Evolutionary conservation across 1,140 invertebrate genomes (phyloP).

Genomic region (Leucophenga varia): DNA sequence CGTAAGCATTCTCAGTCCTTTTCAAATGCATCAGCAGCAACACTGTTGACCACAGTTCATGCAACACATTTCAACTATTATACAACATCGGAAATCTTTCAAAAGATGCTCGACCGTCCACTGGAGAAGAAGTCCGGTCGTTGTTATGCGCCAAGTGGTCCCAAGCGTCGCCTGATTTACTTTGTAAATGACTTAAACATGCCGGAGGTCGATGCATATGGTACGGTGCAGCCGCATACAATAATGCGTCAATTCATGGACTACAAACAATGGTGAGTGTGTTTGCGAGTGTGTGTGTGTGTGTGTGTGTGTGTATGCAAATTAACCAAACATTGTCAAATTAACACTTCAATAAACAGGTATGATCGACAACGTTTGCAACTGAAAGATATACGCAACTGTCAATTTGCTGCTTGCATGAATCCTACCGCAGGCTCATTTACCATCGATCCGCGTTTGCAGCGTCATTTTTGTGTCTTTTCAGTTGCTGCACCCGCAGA

Average conservation of each 20-base stretch:
- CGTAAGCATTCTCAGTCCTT: conserved; percentile 22
- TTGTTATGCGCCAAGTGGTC: conserved; percentile 87
- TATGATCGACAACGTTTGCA: conserved; percentile 83
- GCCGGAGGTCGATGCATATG: conserved; percentile 94
- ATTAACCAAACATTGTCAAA: not conserved
- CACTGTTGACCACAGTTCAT: conserved; percentile 62
- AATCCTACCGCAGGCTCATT: conserved; percentile 95
- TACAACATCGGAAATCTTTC: conserved; percentile 90
- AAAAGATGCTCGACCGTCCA: conserved; percentile 87
- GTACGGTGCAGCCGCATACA: conserved; percentile 93
- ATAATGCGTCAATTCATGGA: conserved; percentile 92
- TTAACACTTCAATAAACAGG: conserved; percentile 14
- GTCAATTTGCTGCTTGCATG: conserved; percentile 94
- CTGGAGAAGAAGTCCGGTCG: conserved; percentile 93
- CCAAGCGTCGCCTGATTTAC: conserved; percentile 84
- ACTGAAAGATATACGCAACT: conserved; percentile 90
- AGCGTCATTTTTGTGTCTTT: conserved; percentile 92
- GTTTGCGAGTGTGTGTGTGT: not conserved
- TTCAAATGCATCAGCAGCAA: conserved; percentile 29
- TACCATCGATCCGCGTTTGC: conserved; percentile 87
- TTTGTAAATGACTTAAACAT: conserved; percentile 98
- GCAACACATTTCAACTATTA: conserved; percentile 96
- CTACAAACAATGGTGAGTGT: conserved; percentile 77
- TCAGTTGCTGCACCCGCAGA: conserved; percentile 79
- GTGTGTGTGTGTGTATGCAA: not conserved